Evolutionary conservation across 2,113 vertebrate genomes (phyloP).

Genomic region (Macquaria australasica): DNA sequence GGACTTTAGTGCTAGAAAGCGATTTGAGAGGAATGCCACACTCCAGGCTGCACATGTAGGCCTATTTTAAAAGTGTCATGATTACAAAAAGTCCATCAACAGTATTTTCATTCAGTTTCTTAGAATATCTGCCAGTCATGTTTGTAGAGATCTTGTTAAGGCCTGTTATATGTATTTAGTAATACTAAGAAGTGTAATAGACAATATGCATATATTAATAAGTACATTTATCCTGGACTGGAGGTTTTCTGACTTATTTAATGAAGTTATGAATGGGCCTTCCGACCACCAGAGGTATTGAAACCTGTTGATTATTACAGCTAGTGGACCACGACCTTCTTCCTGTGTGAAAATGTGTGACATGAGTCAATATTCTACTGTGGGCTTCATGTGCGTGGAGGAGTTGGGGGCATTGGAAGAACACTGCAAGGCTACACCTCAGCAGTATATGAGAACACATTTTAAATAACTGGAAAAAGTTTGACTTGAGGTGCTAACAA

Average conservation of each 20-base stretch:
- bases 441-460: background rate
- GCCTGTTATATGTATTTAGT: background rate
- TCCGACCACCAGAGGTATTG: background rate
- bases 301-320: background rate
- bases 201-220: background rate
- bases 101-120: background rate
- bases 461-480: background rate
- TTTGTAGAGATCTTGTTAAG: background rate
- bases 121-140: background rate
- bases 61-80: background rate
- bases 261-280: background rate
- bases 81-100: background rate
- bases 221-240: background rate
- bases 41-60: background rate
- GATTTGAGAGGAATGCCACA: background rate
- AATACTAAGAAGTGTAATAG: background rate
- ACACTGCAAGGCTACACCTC: background rate
- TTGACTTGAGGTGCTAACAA: background rate
- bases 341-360: background rate
- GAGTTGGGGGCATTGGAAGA: background rate
- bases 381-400: background rate
- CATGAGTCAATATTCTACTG: slow-evolving; percentile 41
- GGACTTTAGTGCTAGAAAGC: background rate
- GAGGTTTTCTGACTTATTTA: background rate
- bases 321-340: background rate